These are phyloP conservation scores for Oriolus oriolus DNA, from an alignment of 2,113 vertebrate species.

Conservation along the genomic window DNA sequence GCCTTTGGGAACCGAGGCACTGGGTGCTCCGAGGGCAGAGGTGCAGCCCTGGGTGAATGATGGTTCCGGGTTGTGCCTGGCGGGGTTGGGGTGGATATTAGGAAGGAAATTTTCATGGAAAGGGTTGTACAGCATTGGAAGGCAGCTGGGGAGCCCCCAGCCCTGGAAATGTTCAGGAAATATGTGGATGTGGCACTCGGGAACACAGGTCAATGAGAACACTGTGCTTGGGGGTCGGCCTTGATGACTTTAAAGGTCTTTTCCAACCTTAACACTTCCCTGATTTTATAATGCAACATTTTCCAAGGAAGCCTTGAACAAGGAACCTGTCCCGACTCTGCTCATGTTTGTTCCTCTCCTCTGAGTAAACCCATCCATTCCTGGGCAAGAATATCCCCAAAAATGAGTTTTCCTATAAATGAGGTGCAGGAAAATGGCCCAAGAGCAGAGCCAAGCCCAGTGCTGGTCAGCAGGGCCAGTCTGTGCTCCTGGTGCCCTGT, in stretches of 20 bases:
- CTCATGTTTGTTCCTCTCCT: background rate
- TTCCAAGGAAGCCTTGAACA: accelerated
- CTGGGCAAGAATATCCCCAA: background rate
- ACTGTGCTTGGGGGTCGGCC: accelerated
- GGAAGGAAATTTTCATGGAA: background rate
- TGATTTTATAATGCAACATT: too few species aligned
- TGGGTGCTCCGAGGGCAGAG: accelerated
- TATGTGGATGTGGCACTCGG: background rate
- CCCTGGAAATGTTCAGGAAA: background rate
- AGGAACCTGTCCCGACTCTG: background rate
- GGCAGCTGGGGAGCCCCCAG: background rate
- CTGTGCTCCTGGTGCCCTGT: accelerated
- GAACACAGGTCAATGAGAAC: accelerated
- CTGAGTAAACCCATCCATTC: background rate
- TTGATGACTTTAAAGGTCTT: background rate
- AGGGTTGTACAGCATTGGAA: background rate
- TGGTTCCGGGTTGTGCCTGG: accelerated
- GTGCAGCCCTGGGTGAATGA: accelerated
- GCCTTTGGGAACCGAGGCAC: background rate
- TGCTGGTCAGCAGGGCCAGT: accelerated
- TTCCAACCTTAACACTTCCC: background rate
- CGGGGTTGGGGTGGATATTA: accelerated
- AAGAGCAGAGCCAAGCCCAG: background rate
- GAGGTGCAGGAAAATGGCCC: accelerated
- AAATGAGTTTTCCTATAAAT: accelerated